Evolutionary conservation across 1,140 invertebrate genomes (phyloP).

Genomic region (Bombus polaris): DNA sequence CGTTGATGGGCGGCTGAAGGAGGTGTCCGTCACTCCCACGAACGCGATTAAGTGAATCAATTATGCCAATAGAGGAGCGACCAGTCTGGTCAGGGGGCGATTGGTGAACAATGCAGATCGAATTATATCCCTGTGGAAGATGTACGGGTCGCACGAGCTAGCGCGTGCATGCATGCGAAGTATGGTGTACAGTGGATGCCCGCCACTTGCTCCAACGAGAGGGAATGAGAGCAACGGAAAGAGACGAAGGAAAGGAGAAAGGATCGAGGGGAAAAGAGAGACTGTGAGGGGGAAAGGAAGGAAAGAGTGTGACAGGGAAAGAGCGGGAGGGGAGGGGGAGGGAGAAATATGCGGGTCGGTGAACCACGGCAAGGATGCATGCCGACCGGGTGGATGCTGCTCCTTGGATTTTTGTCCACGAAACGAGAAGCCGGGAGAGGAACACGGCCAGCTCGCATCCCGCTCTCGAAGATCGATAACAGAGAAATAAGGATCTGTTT

Average conservation of each 20-base stretch:
- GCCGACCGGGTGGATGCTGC: constrained; percentile 58
- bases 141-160: constrained; percentile 53
- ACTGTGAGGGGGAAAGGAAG: neutral
- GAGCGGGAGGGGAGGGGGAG: neutral
- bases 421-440: constrained; percentile 41
- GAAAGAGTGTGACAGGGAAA: neutral
- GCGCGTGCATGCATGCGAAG: constrained; percentile 44
- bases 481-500: constrained; percentile 61
- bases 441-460: neutral
- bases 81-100: constrained; percentile 61
- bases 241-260: neutral
- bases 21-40: constrained; percentile 66
- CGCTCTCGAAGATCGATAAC: constrained; percentile 56
- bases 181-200: constrained; percentile 59
- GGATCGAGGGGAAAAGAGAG: neutral
- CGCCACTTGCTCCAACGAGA: constrained; percentile 5
- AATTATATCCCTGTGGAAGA: constrained; percentile 71
- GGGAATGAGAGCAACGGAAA: neutral
- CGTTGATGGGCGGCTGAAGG: constrained; percentile 42
- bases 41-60: constrained; percentile 75
- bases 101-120: constrained; percentile 75
- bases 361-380: constrained; percentile 66
- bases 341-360: constrained; percentile 61
- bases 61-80: constrained; percentile 75
- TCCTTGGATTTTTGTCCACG: constrained; percentile 61